A percentile compares a stretch with the other conserved stretches of the same genome.
Conservation (phyloP, 1,140 invertebrate genomes). For the Lutraria rhynchaena region DNA sequence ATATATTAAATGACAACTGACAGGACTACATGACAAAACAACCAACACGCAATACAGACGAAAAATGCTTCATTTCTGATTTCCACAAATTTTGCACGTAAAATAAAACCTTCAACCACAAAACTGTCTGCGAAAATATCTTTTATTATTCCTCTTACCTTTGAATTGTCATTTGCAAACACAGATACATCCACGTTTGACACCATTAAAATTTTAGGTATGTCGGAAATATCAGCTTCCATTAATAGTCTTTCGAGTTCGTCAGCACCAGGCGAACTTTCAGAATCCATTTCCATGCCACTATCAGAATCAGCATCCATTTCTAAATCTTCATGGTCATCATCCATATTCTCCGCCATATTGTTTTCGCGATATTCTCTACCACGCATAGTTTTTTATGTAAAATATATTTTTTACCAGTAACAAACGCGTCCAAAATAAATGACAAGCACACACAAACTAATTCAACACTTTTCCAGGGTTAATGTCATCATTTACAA, state of each 20-base stretch:
- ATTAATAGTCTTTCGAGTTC: constrained; percentile 45
- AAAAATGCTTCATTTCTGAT: no score
- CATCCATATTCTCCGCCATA: constrained; percentile 54
- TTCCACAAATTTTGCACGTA: no score
- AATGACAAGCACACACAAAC: not conserved
- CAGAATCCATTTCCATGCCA: constrained; percentile 43
- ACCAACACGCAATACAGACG: no score
- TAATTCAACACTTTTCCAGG: not conserved
- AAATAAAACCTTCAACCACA: no score
- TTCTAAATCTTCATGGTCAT: constrained; percentile 22
- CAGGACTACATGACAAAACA: no score
- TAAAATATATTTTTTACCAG: not conserved
- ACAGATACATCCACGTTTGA: constrained; percentile 38
- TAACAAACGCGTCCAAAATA: not conserved
- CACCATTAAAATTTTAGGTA: constrained; percentile 43
- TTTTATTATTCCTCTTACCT: no score
- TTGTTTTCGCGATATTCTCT: constrained; percentile 41
- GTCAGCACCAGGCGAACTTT: constrained; percentile 32
- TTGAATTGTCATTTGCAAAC: constrained; percentile 46
- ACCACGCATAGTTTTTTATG: constrained; percentile 2
- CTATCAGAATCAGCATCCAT: constrained; percentile 54
- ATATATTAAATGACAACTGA: no score
- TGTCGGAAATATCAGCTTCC: constrained; percentile 42
- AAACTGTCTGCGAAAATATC: no score
- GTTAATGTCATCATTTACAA: not conserved